Evolutionary conservation across 2,888 invertebrate genomes (phyloP).

Genomic region (Acronicta aceris): DNA sequence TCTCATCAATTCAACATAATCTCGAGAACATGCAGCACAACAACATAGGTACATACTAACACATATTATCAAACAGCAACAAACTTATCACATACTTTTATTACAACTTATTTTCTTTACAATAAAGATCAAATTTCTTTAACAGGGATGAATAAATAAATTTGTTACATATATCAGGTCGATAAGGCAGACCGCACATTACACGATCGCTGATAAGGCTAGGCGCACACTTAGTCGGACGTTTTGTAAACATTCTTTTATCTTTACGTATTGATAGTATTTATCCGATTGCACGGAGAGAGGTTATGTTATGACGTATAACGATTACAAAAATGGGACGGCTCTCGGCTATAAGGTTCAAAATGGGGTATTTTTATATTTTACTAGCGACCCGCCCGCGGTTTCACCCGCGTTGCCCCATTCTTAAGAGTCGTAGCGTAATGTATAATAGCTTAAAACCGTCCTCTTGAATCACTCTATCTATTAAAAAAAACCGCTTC

Average conservation of each 20-base stretch:
- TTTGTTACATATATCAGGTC: slow-evolving; percentile 34
- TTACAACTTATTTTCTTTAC: fast-evolving
- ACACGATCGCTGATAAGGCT: slow-evolving; percentile 53
- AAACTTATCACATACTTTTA: background rate
- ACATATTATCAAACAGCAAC: slow-evolving; percentile 24
- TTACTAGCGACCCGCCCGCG: too few relatives aligned
- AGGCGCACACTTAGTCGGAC: slow-evolving; percentile 52
- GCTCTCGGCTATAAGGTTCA: background rate
- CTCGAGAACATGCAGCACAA: slow-evolving; percentile 30
- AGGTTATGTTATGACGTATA: slow-evolving; percentile 51
- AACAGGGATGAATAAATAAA: background rate
- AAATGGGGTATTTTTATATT: too few relatives aligned
- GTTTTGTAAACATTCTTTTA: slow-evolving; percentile 58
- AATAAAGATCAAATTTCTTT: slow-evolving; percentile 1
- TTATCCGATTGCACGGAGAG: slow-evolving; percentile 38
- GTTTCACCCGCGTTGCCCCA: too few relatives aligned
- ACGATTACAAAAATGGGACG: slow-evolving; percentile 5
- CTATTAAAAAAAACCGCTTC: too few relatives aligned
- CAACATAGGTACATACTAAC: slow-evolving; percentile 14
- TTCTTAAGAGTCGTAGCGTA: too few relatives aligned
- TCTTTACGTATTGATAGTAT: slow-evolving; percentile 50
- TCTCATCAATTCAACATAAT: slow-evolving; percentile 32
- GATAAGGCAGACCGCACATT: slow-evolving; percentile 51
- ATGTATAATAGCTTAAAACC: too few relatives aligned
- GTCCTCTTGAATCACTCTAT: too few relatives aligned